Evolutionary conservation across 2,888 invertebrate species (phyloP).

Genomic region (Podotricha telesiphe): DNA sequence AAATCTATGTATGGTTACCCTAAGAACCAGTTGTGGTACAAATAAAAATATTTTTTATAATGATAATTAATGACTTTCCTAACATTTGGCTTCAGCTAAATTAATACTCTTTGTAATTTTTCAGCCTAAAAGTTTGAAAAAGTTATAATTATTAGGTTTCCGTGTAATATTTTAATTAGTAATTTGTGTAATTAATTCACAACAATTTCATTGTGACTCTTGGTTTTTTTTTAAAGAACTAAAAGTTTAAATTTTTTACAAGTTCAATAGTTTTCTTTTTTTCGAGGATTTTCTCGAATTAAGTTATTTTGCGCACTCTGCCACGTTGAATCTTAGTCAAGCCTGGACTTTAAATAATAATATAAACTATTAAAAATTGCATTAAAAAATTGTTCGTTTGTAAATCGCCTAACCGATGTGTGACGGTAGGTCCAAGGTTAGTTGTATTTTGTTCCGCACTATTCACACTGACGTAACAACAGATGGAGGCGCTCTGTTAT

Average conservation of each 20-base stretch:
- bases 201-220: too few relatives aligned
- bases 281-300: background rate
- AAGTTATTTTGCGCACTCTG: background rate
- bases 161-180: background rate
- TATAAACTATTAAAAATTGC: background rate
- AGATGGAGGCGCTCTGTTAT: slow-evolving; percentile 65
- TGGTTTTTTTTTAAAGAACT: too few relatives aligned
- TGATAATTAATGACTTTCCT: too few relatives aligned
- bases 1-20: too few relatives aligned
- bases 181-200: background rate
- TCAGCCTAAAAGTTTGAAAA: too few relatives aligned
- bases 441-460: slow-evolving; percentile 76
- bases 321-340: too few relatives aligned
- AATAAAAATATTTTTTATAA: too few relatives aligned
- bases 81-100: too few relatives aligned
- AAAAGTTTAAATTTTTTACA: too few relatives aligned
- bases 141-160: background rate
- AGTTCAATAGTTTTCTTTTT: too few relatives aligned
- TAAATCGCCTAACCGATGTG: slow-evolving; percentile 29
- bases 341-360: background rate
- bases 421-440: slow-evolving; percentile 73
- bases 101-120: too few relatives aligned
- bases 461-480: slow-evolving; percentile 68
- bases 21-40: too few relatives aligned
- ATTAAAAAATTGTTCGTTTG: slow-evolving; percentile 22